phyloP scores from a whole-genome alignment of 2,113 vertebrate species.

The Misgurnus anguillicaudatus region DNA sequence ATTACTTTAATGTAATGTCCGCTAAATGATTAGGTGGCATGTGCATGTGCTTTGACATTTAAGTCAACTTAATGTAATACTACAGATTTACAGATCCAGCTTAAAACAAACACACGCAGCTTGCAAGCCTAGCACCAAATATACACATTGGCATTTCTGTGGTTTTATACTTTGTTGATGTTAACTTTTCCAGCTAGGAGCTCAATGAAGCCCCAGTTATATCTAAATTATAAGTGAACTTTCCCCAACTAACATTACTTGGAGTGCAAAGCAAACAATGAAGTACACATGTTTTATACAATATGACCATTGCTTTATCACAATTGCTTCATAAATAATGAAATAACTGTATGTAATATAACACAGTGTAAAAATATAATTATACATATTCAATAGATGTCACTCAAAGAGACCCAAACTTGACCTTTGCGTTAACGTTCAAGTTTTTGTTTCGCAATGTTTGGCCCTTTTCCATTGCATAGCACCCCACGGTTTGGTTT shows the following conservation, averaged over 20 bases:
- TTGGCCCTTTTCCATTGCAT: no score
- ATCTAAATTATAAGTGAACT: slow-evolving; percentile 7
- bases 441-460: background rate
- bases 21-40: background rate
- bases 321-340: background rate
- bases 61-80: background rate
- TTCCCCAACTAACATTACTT: slow-evolving; percentile 16
- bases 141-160: slow-evolving; percentile 45
- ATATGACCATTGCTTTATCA: background rate
- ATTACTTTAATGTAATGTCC: background rate
- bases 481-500: no score
- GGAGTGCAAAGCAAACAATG: background rate
- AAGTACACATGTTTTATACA: background rate
- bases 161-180: slow-evolving; percentile 35
- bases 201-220: slow-evolving; percentile 50
- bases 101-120: slow-evolving; percentile 40
- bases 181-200: slow-evolving; percentile 26
- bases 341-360: background rate
- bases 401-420: background rate
- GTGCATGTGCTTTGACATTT: background rate
- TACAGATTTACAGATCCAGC: background rate
- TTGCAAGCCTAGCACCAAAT: slow-evolving; percentile 27
- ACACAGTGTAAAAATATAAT: background rate
- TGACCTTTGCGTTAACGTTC: no score
- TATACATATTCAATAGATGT: background rate